Percentiles rank a stretch among this genome's conserved stretches.
Conservation (phyloP, 2,888 invertebrate species). For the Tubiluchus corallicola region DNA sequence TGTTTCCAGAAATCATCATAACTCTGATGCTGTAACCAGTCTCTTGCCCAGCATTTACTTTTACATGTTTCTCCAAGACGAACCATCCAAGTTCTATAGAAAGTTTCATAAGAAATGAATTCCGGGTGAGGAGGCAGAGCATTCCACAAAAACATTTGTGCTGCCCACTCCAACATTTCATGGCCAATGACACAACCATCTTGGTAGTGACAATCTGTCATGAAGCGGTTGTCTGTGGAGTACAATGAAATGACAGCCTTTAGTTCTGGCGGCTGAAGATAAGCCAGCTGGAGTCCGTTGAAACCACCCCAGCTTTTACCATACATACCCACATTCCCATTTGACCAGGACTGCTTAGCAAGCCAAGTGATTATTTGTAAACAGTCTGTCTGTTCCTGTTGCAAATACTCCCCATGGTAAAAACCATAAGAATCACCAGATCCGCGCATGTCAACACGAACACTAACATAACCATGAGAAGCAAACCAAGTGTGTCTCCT, state of each 20-base stretch:
- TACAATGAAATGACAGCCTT: slow-evolving; percentile 14
- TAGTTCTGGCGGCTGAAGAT: slow-evolving; percentile 11
- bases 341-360: slow-evolving; percentile 12
- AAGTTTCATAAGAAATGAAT: slow-evolving; percentile 5
- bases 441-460: slow-evolving; percentile 14
- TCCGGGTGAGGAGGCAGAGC: slow-evolving; percentile 12
- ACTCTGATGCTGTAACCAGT: slow-evolving; percentile 13
- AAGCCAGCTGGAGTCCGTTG: slow-evolving; percentile 15
- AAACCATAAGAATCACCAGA: slow-evolving; percentile 14
- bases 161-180: slow-evolving; percentile 12
- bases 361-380: slow-evolving; percentile 14
- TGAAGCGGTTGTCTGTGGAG: slow-evolving; percentile 15
- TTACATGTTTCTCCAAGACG: slow-evolving; percentile 10
- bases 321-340: slow-evolving; percentile 14
- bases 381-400: slow-evolving; percentile 14
- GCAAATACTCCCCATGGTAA: slow-evolving; percentile 14
- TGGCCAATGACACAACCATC: slow-evolving; percentile 13
- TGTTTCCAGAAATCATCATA: slow-evolving; percentile 13
- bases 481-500: slow-evolving; percentile 8
- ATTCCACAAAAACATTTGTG: slow-evolving; percentile 13
- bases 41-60: slow-evolving; percentile 8
- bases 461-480: slow-evolving; percentile 12
- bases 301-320: slow-evolving; percentile 16
- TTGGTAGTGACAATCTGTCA: slow-evolving; percentile 14
- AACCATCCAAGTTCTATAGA: no score